Conservation (phyloP, 2,113 vertebrate species). For the Phalacrocorax aristotelis region DNA sequence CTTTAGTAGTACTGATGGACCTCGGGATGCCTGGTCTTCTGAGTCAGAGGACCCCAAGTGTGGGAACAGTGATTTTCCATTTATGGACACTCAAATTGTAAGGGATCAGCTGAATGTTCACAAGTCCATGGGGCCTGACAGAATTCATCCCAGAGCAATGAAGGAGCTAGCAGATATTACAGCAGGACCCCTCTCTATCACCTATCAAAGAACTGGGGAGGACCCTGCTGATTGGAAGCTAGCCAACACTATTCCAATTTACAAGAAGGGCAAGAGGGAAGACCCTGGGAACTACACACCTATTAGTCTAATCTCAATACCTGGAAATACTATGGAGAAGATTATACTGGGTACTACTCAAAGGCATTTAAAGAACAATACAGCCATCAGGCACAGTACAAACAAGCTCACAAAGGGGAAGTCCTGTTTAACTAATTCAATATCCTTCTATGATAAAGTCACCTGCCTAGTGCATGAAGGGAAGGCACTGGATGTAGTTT, state of each 20-base stretch:
- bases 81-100: not conserved
- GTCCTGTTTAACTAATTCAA: not conserved
- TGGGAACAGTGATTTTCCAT: not conserved
- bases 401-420: not conserved
- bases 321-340: not conserved
- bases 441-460: not conserved
- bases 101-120: not conserved
- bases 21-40: not conserved
- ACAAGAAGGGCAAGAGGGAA: not conserved
- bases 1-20: not conserved
- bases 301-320: not conserved
- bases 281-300: not conserved
- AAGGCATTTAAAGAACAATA: not conserved
- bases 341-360: not conserved
- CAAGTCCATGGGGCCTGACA: not conserved
- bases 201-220: not conserved
- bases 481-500: not conserved
- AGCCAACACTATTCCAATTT: not conserved
- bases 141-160: not conserved
- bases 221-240: not conserved
- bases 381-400: not conserved
- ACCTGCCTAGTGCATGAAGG: not conserved
- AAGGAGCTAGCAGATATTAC: not conserved
- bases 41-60: not conserved
- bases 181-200: not conserved